Conservation (phyloP, 1,140 invertebrate species). For the Euura lappo region DNA sequence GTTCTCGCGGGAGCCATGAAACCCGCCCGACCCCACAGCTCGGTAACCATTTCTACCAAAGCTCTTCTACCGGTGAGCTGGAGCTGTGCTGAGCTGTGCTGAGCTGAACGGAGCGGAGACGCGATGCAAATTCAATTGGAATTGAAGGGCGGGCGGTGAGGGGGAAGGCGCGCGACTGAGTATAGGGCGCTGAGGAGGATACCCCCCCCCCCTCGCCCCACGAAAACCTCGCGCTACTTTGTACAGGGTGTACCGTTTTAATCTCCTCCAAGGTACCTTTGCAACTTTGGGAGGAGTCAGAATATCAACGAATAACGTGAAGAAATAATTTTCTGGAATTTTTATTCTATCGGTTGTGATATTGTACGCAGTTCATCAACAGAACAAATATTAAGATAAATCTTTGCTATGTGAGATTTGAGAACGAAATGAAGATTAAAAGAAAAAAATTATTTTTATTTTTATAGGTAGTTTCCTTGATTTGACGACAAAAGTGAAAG, state of each 20-base stretch:
- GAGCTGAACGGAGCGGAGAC: slow-evolving; percentile 24
- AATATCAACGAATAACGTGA: too few relatives aligned
- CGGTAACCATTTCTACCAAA: background rate
- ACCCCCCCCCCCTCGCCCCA: slow-evolving; percentile 26
- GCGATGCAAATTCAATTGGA: slow-evolving; percentile 56
- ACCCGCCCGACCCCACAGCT: background rate
- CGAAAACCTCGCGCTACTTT: background rate
- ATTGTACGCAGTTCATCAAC: too few relatives aligned
- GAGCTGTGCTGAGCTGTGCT: slow-evolving; percentile 2
- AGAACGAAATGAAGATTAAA: too few relatives aligned
- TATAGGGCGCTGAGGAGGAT: slow-evolving; percentile 26
- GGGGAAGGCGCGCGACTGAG: slow-evolving; percentile 17
- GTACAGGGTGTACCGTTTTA: background rate
- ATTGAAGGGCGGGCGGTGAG: slow-evolving; percentile 16
- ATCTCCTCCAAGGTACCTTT: too few relatives aligned
- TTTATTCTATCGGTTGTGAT: too few relatives aligned
- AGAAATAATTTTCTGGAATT: too few relatives aligned
- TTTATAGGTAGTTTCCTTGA: too few relatives aligned
- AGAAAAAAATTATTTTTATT: too few relatives aligned
- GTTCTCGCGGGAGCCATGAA: slow-evolving; percentile 9
- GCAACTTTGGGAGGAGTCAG: too few relatives aligned
- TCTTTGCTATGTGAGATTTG: too few relatives aligned
- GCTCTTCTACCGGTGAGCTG: background rate
- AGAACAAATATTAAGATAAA: too few relatives aligned
- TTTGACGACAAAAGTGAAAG: too few relatives aligned